Base-by-base conservation (phyloP, 2,113 vertebrate genomes). In the Tautogolabrus adspersus region DNA sequence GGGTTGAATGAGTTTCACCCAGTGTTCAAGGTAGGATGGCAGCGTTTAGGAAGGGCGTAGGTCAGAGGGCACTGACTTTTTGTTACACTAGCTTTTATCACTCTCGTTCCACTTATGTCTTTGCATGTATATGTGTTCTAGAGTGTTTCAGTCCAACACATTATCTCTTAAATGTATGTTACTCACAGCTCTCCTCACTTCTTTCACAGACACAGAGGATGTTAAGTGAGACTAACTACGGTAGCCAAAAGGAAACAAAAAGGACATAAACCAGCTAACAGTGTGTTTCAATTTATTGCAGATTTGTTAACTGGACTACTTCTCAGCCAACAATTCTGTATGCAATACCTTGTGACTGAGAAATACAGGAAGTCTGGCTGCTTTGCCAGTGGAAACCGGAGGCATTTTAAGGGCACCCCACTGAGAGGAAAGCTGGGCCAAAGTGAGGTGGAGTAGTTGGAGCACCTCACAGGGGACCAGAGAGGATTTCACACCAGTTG, bases 401-500 rank as follows among this genome's bases (percentile, higher is more conserved):
- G 73, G 75, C 81, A 78, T 76, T 18, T 8, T 66, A 46, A 38
- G 83, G 84, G 86, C 81, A 81, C 61, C 80, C 80, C 75, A 30
- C 78, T 49, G 77, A 87, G 87, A 92, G 91, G 90, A 92, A 92
- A 92, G 90, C 89, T 83, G 79, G 87, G 80, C 82, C 59, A 63
- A 91, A 89, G 82, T 74, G 89, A 85, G 91, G 85, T 22, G 60
- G 81, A 77, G 86, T 10, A 63, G 84, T 78, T 76, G 7, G 90
- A 88, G 75, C 93, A 88, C 76, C 89, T 87, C 92, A 74, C 88
- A 55, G 66, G 92, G 91, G 94, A 90, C 72, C 80, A 82, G 30
- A 91, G 75, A 91, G 94, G 93, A 95, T 94, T 91, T 93, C 92
- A 93, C 93, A 92, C 89, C 85, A 89, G 78, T 92, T 86, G 72